phyloP scores from a whole-genome alignment of 2,888 invertebrate genomes.

The Pandemis cinnamomeana region DNA sequence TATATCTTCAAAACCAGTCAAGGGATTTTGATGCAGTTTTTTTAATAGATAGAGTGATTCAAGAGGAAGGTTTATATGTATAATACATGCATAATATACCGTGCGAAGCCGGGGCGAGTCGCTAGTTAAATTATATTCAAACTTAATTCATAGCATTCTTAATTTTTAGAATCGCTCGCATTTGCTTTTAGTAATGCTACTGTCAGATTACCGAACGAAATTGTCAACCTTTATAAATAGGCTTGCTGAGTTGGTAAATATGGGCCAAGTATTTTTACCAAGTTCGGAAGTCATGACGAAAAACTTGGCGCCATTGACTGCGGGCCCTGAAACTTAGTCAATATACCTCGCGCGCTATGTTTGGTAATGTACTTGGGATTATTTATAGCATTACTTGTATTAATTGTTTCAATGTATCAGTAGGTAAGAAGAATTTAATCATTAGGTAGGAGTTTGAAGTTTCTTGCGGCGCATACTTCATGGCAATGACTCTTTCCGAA shows the following conservation, averaged over 20 bases:
- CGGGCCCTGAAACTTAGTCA: constrained; percentile 16
- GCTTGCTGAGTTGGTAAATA: neutral
- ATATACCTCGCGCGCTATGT: constrained; percentile 25
- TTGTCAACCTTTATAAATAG: constrained; percentile 15
- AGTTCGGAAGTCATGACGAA: constrained; percentile 10
- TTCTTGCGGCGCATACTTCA: no score
- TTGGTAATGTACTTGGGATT: constrained; percentile 17
- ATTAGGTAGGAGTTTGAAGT: no score
- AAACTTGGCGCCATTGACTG: constrained; percentile 32
- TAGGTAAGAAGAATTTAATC: no score
- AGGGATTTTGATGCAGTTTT: no score
- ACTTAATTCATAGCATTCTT: neutral
- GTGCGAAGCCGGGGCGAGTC: no score
- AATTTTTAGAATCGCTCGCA: neutral
- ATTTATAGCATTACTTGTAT: neutral
- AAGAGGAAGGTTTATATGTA: no score
- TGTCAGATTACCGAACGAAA: constrained; percentile 10
- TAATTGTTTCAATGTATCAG: neutral
- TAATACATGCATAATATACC: no score
- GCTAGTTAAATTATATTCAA: no score
- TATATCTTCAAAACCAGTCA: no score
- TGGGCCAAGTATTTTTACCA: constrained; percentile 5
- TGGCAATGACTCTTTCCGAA: no score
- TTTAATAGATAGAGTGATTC: no score
- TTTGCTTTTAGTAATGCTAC: neutral